A percentile compares a stretch with the other conserved stretches of the same genome.
Evolutionary conservation across 2,113 vertebrate genomes (phyloP).

Genomic region (Chrysemys picta): DNA sequence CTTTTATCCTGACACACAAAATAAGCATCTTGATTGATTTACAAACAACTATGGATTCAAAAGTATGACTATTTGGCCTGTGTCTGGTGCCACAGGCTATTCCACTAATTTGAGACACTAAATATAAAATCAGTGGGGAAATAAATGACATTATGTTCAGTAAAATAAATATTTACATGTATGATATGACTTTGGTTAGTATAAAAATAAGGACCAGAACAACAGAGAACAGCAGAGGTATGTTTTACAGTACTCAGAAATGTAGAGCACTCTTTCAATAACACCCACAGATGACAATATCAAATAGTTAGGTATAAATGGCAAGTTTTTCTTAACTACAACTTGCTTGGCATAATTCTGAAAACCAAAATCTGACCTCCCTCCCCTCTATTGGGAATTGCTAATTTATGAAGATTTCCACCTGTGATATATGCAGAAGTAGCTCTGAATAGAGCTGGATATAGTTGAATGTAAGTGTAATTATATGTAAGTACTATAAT

Average conservation of each 20-base stretch:
- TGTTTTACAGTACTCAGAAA: background rate
- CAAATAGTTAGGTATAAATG: constrained; percentile 62
- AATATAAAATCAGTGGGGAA: background rate
- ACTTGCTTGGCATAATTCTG: constrained; percentile 71
- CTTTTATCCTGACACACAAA: constrained; percentile 37
- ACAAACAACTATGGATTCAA: constrained; percentile 1
- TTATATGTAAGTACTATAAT: constrained; percentile 84
- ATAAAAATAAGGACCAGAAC: background rate
- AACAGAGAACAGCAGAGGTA: background rate
- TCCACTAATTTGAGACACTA: constrained; percentile 26
- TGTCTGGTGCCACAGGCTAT: background rate
- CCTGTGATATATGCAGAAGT: constrained; percentile 67
- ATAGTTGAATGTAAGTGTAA: constrained; percentile 80
- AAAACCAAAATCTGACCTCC: constrained; percentile 60
- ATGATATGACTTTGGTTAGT: background rate
- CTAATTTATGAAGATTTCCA: constrained; percentile 77
- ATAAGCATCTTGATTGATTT: constrained; percentile 12
- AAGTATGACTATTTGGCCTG: background rate
- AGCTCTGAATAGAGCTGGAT: constrained; percentile 68
- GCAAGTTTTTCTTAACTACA: constrained; percentile 50
- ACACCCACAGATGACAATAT: background rate
- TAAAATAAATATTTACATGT: background rate
- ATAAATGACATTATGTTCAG: background rate
- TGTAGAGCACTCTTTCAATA: constrained; percentile 10
- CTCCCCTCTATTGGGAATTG: constrained; percentile 54